Evolutionary conservation across 2,797 vertebrate species (phyloP), one percentile per base, ranked within the genome.

Genomic region (Falco columbarius): DNA sequence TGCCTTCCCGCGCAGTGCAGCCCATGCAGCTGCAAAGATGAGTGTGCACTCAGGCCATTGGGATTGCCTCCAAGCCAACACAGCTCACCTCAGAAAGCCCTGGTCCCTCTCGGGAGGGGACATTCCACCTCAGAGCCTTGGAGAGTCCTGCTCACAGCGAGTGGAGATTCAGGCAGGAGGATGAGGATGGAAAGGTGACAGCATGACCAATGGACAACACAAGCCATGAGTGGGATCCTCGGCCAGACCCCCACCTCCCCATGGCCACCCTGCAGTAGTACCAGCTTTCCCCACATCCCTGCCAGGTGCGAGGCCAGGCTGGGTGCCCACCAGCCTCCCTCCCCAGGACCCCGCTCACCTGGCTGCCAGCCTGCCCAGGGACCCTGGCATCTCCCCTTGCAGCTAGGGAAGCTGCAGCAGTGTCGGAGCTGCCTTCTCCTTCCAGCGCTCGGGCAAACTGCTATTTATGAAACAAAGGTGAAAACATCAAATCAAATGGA

Each of bases 331-430:
- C 18, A 3, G 9, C 47, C 65, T 74, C 86, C 81, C 89, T 55
- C 63, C 89, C 87, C 47, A 34, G 52, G 26, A 36, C 89, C 92
- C 85, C 6, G 4, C 95, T 96, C 86, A 94, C 95, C 95, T 96
- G 76, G 30, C 51, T 63, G 66, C 80, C 61, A 52, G 44, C 66
- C 51, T 3, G 2, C 54, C 42, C 2, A 0, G 44, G 65, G 19
- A 67, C 47, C 24, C 1, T 1, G 22, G 65, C 76, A 42, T 87
- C 67, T 81, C 72, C 56, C 75, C 36, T 81, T 3, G 14, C 61
- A 85, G 87, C 74, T 4, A 0, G 59, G 52, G 54, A 93, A 93
- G 83, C 32, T 2, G 16, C 90, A 59, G 54, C 76, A 51, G 54
- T 30, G 3, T 30, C 17, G 9, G 88, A 88, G 82, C 82, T 29